Percentiles rank a stretch among this genome's conserved stretches.
phyloP scores from a whole-genome alignment of 2,797 vertebrate species.

The Geotria australis region DNA sequence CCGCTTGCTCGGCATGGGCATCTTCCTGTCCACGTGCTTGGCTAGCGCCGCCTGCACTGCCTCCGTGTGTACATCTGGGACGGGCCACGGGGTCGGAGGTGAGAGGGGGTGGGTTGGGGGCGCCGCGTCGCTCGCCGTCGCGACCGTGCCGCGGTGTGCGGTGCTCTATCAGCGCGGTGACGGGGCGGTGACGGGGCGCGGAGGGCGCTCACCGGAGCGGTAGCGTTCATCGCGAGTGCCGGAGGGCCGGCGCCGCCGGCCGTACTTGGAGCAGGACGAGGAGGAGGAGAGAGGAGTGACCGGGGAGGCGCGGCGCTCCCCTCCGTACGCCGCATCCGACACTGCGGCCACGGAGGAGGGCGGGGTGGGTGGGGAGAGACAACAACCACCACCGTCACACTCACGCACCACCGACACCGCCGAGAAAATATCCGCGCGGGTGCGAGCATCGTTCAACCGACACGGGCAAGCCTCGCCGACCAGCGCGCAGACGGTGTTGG shows the following conservation, averaged over 20 bases:
- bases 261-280: not conserved
- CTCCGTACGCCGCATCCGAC: not conserved
- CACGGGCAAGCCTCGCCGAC: too few relatives aligned
- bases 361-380: not conserved
- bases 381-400: too few relatives aligned
- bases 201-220: constrained; percentile 43
- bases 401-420: too few relatives aligned
- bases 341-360: not conserved
- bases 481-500: too few relatives aligned
- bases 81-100: not conserved
- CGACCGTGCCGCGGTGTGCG: too few relatives aligned
- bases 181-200: too few relatives aligned
- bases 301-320: not conserved
- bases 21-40: constrained; percentile 71
- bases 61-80: constrained; percentile 65
- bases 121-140: too few relatives aligned
- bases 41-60: constrained; percentile 81
- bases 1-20: constrained; percentile 90
- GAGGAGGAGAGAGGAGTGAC: not conserved
- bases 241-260: constrained; percentile 12
- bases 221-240: constrained; percentile 69
- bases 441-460: too few relatives aligned
- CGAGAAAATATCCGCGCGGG: too few relatives aligned
- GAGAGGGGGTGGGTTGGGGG: too few relatives aligned
- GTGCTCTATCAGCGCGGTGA: too few relatives aligned